phyloP scores from a whole-genome alignment of 30 jellyfish, hydroid and myxozoan species.

The Nemopilema nomurai region DNA sequence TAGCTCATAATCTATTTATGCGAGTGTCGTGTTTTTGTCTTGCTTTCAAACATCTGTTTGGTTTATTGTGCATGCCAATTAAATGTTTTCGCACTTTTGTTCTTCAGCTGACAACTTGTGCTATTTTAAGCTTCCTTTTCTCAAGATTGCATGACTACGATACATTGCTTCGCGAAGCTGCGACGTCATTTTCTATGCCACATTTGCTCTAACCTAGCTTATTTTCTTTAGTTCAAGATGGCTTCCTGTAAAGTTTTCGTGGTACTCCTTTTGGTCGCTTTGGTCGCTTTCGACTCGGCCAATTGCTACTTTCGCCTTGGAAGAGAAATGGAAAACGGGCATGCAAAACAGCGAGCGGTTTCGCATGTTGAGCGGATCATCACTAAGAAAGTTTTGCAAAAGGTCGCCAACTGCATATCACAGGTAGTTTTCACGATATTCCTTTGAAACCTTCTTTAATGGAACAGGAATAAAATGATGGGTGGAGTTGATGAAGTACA shows the following conservation, averaged over 20 bases:
- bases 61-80: too few species aligned
- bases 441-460: neutral
- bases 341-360: neutral
- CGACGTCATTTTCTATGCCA: too few species aligned
- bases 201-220: neutral
- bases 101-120: too few species aligned
- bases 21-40: too few species aligned
- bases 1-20: too few species aligned
- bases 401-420: neutral
- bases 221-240: neutral
- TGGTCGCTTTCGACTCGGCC: constrained; percentile 15
- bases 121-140: too few species aligned
- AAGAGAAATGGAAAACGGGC: constrained; percentile 4
- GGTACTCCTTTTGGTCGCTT: neutral
- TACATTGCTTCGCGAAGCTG: too few species aligned
- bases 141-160: too few species aligned
- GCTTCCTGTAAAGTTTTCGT: constrained; percentile 1
- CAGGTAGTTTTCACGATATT: neutral
- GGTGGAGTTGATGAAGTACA: too few species aligned
- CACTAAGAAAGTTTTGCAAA: neutral
- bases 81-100: too few species aligned
- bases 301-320: constrained; percentile 22
- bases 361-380: neutral
- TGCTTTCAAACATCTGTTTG: too few species aligned
- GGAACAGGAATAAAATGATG: too few species aligned